Evolutionary conservation across 2,888 invertebrate species (phyloP).

Genomic region (Caenorhabditis sp.): DNA sequence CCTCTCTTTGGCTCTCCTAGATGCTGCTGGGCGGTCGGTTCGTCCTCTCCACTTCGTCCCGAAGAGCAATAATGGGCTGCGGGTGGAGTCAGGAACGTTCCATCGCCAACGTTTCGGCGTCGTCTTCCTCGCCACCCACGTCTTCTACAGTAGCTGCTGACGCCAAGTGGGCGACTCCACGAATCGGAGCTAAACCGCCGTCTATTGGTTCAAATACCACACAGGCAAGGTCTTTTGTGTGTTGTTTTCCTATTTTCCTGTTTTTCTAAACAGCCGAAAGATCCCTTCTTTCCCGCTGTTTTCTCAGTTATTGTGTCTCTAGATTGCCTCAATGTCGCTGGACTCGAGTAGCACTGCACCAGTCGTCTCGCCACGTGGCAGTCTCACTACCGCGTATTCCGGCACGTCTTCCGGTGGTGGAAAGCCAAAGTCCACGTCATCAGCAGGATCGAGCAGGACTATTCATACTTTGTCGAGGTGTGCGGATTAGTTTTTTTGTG

Average conservation of each 20-base stretch:
- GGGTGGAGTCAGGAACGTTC: constrained; percentile 29
- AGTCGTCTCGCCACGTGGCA: constrained; percentile 46
- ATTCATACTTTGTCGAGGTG: constrained; percentile 39
- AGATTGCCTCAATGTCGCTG: constrained; percentile 33
- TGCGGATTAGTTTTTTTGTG: constrained; percentile 5
- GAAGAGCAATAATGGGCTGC: constrained; percentile 43
- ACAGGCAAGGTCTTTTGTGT: constrained; percentile 18
- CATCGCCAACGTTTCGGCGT: constrained; percentile 37
- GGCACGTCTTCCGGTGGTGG: constrained; percentile 27
- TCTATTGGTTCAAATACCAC: neutral
- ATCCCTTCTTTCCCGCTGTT: too few species aligned
- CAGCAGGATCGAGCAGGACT: constrained; percentile 37
- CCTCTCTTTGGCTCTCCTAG: constrained; percentile 31
- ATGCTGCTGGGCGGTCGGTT: constrained; percentile 55
- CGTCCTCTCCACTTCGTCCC: constrained; percentile 11
- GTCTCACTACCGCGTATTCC: constrained; percentile 54
- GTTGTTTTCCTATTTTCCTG: too few species aligned
- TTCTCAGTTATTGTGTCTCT: too few species aligned
- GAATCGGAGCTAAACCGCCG: neutral
- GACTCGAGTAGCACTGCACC: constrained; percentile 22
- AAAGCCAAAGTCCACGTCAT: constrained; percentile 5
- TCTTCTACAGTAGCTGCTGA: neutral
- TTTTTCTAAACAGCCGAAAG: too few species aligned
- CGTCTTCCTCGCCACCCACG: neutral
- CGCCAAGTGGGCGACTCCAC: neutral